phyloP scores from a whole-genome alignment of 2,888 invertebrate species.

The Trilocha varians region DNA sequence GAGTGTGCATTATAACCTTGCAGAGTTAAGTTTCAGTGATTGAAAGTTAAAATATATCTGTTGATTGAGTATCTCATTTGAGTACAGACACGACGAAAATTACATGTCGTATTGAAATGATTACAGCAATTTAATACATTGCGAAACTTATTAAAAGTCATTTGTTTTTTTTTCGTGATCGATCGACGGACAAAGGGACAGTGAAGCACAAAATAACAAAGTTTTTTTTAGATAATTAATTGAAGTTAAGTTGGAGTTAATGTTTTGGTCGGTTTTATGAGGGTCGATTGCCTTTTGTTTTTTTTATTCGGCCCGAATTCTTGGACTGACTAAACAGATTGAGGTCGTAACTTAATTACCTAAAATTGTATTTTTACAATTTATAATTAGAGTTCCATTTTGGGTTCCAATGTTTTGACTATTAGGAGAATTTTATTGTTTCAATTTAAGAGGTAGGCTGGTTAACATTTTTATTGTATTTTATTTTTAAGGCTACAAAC shows the following conservation, averaged over 20 bases:
- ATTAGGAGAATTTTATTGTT: background rate
- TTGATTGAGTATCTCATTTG: conserved; percentile 18
- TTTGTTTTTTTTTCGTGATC: background rate
- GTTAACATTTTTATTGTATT: no score
- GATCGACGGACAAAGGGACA: background rate
- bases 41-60: conserved; percentile 17
- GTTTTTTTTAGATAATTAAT: background rate
- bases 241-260: background rate
- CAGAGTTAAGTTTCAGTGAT: conserved; percentile 10
- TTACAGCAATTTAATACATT: background rate
- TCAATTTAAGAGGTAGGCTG: background rate
- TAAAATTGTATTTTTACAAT: background rate
- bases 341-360: background rate
- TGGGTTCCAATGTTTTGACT: background rate
- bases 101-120: conserved; percentile 1
- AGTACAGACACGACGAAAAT: conserved; percentile 11
- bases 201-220: background rate
- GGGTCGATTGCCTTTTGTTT: background rate
- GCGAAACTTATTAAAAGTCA: background rate
- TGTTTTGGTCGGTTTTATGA: background rate
- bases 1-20: background rate
- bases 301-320: background rate
- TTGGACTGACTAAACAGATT: background rate
- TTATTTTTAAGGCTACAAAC: no score
- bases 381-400: background rate